Conservation (phyloP, 2,113 vertebrate species). For the Phalacrocorax aristotelis region DNA sequence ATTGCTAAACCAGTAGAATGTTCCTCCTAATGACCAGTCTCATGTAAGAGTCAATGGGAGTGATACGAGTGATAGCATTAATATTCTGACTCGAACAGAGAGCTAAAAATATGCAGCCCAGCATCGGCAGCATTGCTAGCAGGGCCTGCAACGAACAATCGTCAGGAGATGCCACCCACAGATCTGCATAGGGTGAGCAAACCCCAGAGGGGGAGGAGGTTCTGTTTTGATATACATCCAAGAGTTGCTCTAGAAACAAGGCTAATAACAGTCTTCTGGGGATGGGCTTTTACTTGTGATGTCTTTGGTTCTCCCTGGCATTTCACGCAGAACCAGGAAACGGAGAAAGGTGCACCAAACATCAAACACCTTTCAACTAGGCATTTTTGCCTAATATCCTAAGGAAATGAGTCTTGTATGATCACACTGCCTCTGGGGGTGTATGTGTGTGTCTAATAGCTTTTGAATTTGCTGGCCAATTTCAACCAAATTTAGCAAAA, state of each 20-base stretch:
- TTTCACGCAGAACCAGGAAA: slow-evolving; percentile 47
- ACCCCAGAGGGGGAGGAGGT: slow-evolving; percentile 52
- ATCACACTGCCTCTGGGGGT: slow-evolving; percentile 22
- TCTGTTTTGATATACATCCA: slow-evolving; percentile 45
- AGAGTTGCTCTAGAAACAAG: slow-evolving; percentile 41
- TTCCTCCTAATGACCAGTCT: background rate
- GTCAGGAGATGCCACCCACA: slow-evolving; percentile 55
- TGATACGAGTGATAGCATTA: background rate
- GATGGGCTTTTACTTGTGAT: slow-evolving; percentile 57
- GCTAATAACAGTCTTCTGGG: slow-evolving; percentile 44
- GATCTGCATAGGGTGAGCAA: slow-evolving; percentile 24
- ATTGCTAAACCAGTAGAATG: background rate
- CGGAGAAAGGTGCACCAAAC: slow-evolving; percentile 7
- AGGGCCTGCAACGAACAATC: background rate
- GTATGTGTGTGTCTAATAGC: slow-evolving; percentile 38
- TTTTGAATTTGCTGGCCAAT: slow-evolving; percentile 17
- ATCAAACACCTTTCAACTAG: slow-evolving; percentile 52
- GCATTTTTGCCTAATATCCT: slow-evolving; percentile 60
- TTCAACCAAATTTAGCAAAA: background rate
- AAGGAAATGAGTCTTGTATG: slow-evolving; percentile 51
- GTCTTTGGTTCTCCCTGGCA: slow-evolving; percentile 37
- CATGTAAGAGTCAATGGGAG: background rate
- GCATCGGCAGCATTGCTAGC: background rate
- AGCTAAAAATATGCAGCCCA: background rate
- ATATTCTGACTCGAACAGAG: background rate